These are phyloP conservation scores for Ascidia mentula DNA, from an alignment of 23 tunicate species.

Conservation along the genomic window DNA sequence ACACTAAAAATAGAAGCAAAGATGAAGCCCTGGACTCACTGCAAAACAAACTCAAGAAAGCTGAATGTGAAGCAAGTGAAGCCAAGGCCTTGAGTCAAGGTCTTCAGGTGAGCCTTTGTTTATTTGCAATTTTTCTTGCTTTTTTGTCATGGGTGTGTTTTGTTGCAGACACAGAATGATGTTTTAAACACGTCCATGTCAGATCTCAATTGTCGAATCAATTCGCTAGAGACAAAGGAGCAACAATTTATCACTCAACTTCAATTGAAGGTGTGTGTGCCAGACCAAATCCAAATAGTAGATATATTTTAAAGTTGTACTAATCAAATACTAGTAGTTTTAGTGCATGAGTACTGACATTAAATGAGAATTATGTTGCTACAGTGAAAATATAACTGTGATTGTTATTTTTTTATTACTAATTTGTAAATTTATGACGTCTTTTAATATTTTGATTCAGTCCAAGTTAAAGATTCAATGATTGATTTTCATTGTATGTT, in stretches of 20 bases:
- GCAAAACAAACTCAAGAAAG: constrained; percentile 30
- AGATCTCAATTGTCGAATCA: constrained; percentile 44
- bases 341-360: too few relatives aligned
- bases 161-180: constrained; percentile 38
- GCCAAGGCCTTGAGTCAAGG: neutral
- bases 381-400: too few relatives aligned
- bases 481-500: too few relatives aligned
- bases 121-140: neutral
- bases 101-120: neutral
- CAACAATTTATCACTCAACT: constrained; percentile 65
- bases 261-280: constrained; percentile 59
- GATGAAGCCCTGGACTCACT: constrained; percentile 41
- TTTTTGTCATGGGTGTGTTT: neutral
- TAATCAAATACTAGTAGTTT: too few relatives aligned
- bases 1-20: constrained; percentile 53
- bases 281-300: too few relatives aligned
- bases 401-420: too few relatives aligned
- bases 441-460: too few relatives aligned
- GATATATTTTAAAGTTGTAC: too few relatives aligned
- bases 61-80: constrained; percentile 24
- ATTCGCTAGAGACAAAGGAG: constrained; percentile 57
- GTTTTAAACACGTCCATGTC: constrained; percentile 60
- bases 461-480: too few relatives aligned
- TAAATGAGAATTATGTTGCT: too few relatives aligned
- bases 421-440: too few relatives aligned